These are phyloP conservation scores for Empidonax traillii DNA, from an alignment of 2,113 vertebrate species.

Conservation along the genomic window DNA sequence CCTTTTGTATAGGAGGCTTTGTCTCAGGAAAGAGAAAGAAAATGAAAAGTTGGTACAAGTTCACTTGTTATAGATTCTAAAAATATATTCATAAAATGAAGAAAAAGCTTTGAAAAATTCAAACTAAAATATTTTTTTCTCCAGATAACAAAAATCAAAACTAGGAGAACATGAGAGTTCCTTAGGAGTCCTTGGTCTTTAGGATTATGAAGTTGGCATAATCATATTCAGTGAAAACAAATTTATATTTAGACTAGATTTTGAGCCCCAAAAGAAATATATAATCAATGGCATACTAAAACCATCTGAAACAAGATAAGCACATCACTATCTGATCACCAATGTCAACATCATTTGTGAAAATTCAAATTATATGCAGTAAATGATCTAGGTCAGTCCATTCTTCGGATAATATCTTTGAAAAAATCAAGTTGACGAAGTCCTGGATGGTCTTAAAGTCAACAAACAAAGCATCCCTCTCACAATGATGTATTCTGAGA, in stretches of 20 bases:
- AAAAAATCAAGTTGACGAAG: not conserved
- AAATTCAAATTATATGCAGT: not conserved
- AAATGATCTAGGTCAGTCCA: not conserved
- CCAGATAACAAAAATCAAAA: not conserved
- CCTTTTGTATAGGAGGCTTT: not conserved
- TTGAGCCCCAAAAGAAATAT: not conserved
- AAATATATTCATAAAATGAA: not conserved
- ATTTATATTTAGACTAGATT: not conserved
- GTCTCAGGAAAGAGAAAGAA: not conserved
- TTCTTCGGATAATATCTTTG: not conserved
- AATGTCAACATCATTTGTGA: not conserved
- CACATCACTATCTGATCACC: not conserved
- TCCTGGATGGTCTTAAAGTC: not conserved
- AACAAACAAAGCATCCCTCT: not conserved
- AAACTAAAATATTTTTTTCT: not conserved
- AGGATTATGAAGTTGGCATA: not conserved
- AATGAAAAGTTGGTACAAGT: not conserved
- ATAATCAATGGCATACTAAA: not conserved
- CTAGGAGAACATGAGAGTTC: fast-evolving
- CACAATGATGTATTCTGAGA: not conserved
- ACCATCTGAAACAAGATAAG: not conserved
- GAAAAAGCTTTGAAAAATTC: not conserved
- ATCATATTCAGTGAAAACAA: not conserved
- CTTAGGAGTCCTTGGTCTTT: not conserved
- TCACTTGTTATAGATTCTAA: not conserved